Base-by-base conservation (phyloP, 2,797 vertebrate genomes). In the Sebastes minor region DNA sequence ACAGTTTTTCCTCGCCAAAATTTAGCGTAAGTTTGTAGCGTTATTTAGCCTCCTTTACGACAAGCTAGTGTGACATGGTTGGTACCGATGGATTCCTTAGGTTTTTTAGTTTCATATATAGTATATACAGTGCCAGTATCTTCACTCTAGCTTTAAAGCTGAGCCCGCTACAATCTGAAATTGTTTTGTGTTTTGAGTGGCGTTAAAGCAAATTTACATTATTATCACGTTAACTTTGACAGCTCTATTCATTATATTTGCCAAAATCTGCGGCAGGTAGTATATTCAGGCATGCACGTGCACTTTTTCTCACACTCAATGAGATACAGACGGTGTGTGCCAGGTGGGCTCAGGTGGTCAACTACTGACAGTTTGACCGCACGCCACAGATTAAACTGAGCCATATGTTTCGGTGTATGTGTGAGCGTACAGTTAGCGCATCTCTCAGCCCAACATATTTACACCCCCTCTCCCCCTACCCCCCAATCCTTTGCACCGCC, bases 321-420 rank as follows among this genome's bases (percentile, higher is more conserved):
- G 12, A 30, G 71, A 65, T 53, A 4, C 60, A 74, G 56, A 67
- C 53, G 22, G 16, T 61, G 53, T 18, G 52, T 59, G 35, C 27
- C 67, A 70, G 73, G 63, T 72, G 76, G 67, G 66, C 75, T 80
- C 75, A 78, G 83, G 55, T 84, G 70, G 25, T 71, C 53, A 59
- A 13, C 70, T 57, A 32, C 63, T 71, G 61, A 70, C 64, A 33
- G 11, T 63, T 49, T 60, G 35, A 77, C 78, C 79, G 57, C 30
- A 72, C 61, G 23, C 46, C 59, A 10, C 8, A 11, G 25, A 28
- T 25, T 30, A 3, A 46, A 67, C n/a, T 27, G 8, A 76, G 49
- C 30, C 16, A 27, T 23, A 67, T 14, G 28, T 72, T 46, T 70
- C 42, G 20, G 66, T 38, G 52, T 9, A 25, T n/a, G 27, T 49